phyloP scores from a whole-genome alignment of 2,797 vertebrate species.

The Kryptopterus vitreolus region DNA sequence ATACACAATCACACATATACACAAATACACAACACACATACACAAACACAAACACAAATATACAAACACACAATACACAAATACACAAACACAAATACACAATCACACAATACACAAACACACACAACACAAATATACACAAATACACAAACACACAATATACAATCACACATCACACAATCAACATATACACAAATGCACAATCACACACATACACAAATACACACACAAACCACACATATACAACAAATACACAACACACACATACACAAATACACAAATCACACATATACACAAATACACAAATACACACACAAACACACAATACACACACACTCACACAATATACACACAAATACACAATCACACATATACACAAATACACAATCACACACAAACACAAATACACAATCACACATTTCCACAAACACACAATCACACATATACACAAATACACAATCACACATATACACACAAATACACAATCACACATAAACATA shows the following conservation, averaged over 20 bases:
- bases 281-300: too few species aligned
- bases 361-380: too few species aligned
- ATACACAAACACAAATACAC: conserved; percentile 19
- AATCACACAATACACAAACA: too few species aligned
- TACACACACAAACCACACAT: conserved; percentile 21
- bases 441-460: conserved; percentile 14
- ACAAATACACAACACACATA: too few species aligned
- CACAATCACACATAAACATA: conserved; percentile 18
- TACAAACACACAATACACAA: conserved; percentile 14
- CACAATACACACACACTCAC: conserved; percentile 1
- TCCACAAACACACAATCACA: too few species aligned
- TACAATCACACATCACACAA: too few species aligned
- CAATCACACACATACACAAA: too few species aligned
- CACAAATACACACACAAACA: conserved; percentile 18
- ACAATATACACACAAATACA: neutral
- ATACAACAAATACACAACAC: neutral
- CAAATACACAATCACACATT: neutral
- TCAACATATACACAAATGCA: conserved; percentile 11
- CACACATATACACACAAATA: too few species aligned
- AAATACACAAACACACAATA: neutral
- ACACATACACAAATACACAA: conserved; percentile 16
- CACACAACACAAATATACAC: conserved; percentile 23
- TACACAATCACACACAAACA: conserved; percentile 25
- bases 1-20: too few species aligned
- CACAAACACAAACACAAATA: conserved; percentile 18